Percentiles rank a stretch among this genome's conserved stretches.
These are phyloP conservation scores for Etheostoma spectabile DNA, from an alignment of 2,113 vertebrate genomes.

Conservation along the genomic window DNA sequence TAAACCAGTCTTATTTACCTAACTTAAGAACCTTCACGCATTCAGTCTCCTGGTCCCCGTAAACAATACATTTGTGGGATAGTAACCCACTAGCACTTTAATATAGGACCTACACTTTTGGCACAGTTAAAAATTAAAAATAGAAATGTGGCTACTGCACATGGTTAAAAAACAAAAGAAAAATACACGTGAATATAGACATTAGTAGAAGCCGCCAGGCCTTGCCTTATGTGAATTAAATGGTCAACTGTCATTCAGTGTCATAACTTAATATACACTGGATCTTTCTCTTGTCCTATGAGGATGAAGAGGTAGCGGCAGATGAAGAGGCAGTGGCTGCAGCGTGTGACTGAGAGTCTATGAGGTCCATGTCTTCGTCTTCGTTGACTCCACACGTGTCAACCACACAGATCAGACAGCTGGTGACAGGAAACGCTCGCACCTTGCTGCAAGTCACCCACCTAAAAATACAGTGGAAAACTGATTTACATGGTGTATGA, in stretches of 20 bases:
- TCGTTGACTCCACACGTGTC: constrained; percentile 98
- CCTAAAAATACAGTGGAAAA: constrained; percentile 23
- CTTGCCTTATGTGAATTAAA: neutral
- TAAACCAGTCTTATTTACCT: neutral
- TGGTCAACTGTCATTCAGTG: neutral
- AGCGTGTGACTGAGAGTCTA: constrained; percentile 69
- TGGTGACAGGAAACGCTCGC: constrained; percentile 96
- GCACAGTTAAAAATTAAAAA: constrained; percentile 3
- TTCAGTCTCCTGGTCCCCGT: neutral
- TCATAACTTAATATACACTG: neutral
- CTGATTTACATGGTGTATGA: neutral
- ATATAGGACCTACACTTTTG: neutral
- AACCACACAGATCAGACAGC: constrained; percentile 96
- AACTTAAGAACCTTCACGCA: neutral
- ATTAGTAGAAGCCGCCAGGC: constrained; percentile 1
- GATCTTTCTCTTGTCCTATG: constrained; percentile 26
- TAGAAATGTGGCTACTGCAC: neutral
- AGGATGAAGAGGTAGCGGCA: constrained; percentile 44
- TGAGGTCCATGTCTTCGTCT: constrained; percentile 84
- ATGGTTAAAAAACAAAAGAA: neutral
- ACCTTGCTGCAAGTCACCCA: constrained; percentile 94
- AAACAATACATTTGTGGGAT: constrained; percentile 5
- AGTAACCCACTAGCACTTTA: constrained; percentile 33
- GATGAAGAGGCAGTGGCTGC: constrained; percentile 36
- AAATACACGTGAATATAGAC: constrained; percentile 1